Evolutionary conservation across 2,888 invertebrate genomes (phyloP), one percentile per base, ranked within the genome.

Genomic region (Spicauda simplicius): DNA sequence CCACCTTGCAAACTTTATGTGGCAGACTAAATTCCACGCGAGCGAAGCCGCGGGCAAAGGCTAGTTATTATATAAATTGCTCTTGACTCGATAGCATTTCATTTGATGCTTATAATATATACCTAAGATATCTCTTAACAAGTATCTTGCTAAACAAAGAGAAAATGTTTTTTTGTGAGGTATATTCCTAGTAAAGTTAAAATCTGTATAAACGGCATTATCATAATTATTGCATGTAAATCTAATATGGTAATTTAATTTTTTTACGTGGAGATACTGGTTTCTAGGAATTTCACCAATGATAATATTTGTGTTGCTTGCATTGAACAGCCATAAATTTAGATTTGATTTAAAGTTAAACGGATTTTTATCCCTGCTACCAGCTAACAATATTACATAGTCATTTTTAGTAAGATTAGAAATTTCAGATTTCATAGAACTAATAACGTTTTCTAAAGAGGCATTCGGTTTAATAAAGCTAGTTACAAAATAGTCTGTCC

Each of bases 381-480:
- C 58, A 16, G 41, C 41, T 5, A 45, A 12, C 8, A 58, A 6
- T 18, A 58, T 41, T 18, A 58, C 45, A 45, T 20, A 33, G 12
- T 58, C 58, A 45, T 45, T 45, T 18, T 59, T 45, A n/a, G 37
- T 59, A 14, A 59, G 12, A 18, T 25, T 56, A 56, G 10, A 16
- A 56, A 14, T 25, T 25, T 25, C 25, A 25, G 25, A 25, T 25
- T 25, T 25, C 25, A 25, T 25, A 25, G 25, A 25, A 5, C 25
- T 25, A 25, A 25, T 25, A 25, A 25, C 19, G n/a, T 37, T 18
- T 56, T 37, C 25, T 10, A 16, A 14, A 8, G 18, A 6, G 7
- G 56, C 56, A 56, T 37, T 33, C n/a, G 56, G 56, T 16, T 56
- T 56, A n/a, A 56, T 18, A 56, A 56, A 56, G n/a, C 56, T 56